phyloP scores from a whole-genome alignment of 2,888 invertebrate species.

The Brenthis hecate region DNA sequence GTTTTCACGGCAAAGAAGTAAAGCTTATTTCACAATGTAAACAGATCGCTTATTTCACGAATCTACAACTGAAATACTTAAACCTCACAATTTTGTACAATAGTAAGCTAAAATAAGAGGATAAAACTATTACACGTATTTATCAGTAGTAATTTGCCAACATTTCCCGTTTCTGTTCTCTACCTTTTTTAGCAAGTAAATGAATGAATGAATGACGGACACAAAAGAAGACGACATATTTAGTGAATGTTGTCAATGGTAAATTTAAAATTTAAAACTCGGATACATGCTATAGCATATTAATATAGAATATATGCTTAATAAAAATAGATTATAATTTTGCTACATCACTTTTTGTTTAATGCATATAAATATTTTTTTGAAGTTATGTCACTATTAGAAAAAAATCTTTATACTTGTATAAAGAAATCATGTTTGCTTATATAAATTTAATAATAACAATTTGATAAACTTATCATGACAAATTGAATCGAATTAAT shows the following conservation, averaged over 20 bases:
- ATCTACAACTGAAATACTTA: constrained; percentile 47
- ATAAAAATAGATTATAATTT: background rate
- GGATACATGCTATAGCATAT: constrained; percentile 38
- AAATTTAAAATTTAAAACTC: constrained; percentile 39
- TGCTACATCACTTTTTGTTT: background rate
- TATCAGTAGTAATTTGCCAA: constrained; percentile 75
- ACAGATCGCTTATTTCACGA: constrained; percentile 63
- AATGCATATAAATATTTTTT: background rate
- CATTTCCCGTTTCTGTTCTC: constrained; percentile 67
- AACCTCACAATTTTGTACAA: constrained; percentile 38
- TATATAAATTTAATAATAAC: too few relatives aligned
- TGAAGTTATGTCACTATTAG: too few relatives aligned
- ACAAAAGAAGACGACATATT: constrained; percentile 53
- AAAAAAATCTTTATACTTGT: too few relatives aligned
- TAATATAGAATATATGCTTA: background rate
- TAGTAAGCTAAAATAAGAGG: constrained; percentile 44
- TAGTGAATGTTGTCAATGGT: constrained; percentile 45
- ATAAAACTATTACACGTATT: constrained; percentile 68
- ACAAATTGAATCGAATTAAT: too few relatives aligned
- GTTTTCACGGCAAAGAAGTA: constrained; percentile 57
- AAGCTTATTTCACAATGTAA: constrained; percentile 73
- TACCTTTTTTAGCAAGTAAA: constrained; percentile 70
- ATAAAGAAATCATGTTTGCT: too few relatives aligned
- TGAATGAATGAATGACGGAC: constrained; percentile 65
- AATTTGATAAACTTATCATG: too few relatives aligned